A percentile compares a stretch with the other conserved stretches of the same genome.
phyloP scores from a whole-genome alignment of 2,888 invertebrate genomes.

The Anthoptus insignis region DNA sequence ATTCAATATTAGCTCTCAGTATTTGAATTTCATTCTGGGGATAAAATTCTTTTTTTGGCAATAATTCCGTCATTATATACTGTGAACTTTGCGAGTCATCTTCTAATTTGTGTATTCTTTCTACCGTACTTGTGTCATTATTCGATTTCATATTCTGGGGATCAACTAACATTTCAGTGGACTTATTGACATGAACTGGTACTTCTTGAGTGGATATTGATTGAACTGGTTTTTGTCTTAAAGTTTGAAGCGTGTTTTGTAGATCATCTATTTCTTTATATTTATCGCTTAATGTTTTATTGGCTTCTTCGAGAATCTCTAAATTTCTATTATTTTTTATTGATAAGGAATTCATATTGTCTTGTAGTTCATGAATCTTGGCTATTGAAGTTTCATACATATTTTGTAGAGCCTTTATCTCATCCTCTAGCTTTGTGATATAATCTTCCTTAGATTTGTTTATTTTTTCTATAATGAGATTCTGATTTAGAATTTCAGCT shows the following conservation, averaged over 20 bases:
- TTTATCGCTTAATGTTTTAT: constrained; percentile 53
- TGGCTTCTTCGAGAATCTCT: constrained; percentile 54
- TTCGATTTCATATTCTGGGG: constrained; percentile 21
- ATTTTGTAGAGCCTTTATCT: constrained; percentile 62
- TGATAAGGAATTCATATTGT: constrained; percentile 51
- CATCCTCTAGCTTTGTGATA: constrained; percentile 66
- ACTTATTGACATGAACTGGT: background rate
- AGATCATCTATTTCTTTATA: constrained; percentile 57
- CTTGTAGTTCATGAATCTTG: constrained; percentile 60
- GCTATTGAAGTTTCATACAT: constrained; percentile 61
- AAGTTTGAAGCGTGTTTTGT: constrained; percentile 52
- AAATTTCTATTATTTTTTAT: constrained; percentile 55
- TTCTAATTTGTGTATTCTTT: background rate
- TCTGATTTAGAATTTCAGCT: constrained; percentile 70
- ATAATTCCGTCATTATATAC: constrained; percentile 39
- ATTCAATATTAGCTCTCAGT: constrained; percentile 60
- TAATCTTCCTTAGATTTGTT: constrained; percentile 64
- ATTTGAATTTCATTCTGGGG: constrained; percentile 66
- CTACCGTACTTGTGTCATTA: background rate
- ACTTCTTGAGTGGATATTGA: constrained; percentile 10
- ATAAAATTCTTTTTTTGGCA: constrained; percentile 48
- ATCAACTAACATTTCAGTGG: constrained; percentile 27
- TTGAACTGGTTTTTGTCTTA: constrained; percentile 56
- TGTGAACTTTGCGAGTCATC: constrained; percentile 12
- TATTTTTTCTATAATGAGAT: constrained; percentile 68